A percentile compares a stretch with the other conserved stretches of the same genome.
Conservation (phyloP, 2,888 invertebrate genomes). For the Sesia bembeciformis region DNA sequence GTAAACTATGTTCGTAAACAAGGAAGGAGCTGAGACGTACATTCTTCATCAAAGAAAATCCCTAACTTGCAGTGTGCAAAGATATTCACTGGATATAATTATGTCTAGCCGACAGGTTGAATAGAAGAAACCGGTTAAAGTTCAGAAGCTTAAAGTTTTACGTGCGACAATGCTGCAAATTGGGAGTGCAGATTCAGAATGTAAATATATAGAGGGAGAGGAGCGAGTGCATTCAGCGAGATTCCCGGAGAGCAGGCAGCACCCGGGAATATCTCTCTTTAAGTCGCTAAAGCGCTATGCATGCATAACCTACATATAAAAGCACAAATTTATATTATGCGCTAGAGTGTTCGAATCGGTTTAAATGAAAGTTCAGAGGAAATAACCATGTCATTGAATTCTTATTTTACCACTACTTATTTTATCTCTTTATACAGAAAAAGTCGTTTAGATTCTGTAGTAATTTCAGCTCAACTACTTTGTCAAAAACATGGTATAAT, state of each 20-base stretch:
- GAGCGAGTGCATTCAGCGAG: conserved; percentile 28
- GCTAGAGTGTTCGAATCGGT: conserved; percentile 2
- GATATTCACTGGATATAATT: background rate
- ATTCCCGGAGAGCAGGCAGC: conserved; percentile 9
- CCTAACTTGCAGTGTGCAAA: background rate
- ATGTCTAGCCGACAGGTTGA: background rate
- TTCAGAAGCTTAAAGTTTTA: background rate
- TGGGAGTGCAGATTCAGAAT: conserved; percentile 35
- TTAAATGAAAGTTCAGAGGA: conserved; percentile 4
- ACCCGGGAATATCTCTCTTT: conserved; percentile 10
- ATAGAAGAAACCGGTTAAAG: background rate
- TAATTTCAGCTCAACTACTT: too few relatives aligned
- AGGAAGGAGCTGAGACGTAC: conserved; percentile 1
- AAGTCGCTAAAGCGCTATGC: conserved; percentile 8
- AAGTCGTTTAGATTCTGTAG: too few relatives aligned
- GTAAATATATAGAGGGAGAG: conserved; percentile 29
- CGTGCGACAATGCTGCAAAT: conserved; percentile 31
- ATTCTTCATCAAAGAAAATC: conserved; percentile 5
- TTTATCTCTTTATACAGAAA: too few relatives aligned
- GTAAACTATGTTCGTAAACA: conserved; percentile 3
- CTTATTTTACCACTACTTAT: too few relatives aligned
- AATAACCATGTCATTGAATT: conserved; percentile 2
- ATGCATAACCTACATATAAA: conserved; percentile 6
- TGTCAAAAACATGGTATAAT: too few relatives aligned
- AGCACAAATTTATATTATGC: conserved; percentile 12